These are phyloP conservation scores for Orthosia incerta DNA, from an alignment of 2,888 invertebrate genomes.

Conservation along the genomic window DNA sequence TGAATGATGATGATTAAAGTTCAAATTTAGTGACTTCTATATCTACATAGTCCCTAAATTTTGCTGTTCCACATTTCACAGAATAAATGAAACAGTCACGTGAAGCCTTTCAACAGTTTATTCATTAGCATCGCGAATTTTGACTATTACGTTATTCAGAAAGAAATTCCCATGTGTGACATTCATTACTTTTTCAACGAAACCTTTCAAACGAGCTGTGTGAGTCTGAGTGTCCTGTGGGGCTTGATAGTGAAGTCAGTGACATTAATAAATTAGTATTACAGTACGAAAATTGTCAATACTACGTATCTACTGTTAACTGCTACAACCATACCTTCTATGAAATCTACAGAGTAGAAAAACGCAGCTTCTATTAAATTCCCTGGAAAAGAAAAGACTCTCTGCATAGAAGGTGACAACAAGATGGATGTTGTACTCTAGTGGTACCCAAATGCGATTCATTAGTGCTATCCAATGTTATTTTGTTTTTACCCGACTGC, in stretches of 20 bases:
- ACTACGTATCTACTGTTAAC: neutral
- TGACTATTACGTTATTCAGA: constrained; percentile 30
- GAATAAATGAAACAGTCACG: neutral
- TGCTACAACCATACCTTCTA: neutral
- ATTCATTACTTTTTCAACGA: constrained; percentile 49
- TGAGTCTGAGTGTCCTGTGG: constrained; percentile 16
- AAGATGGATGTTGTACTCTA: too few relatives aligned
- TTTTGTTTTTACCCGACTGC: too few relatives aligned
- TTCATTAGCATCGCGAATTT: constrained; percentile 37
- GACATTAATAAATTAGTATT: constrained; percentile 41
- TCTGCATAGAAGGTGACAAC: neutral
- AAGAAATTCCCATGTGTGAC: constrained; percentile 43
- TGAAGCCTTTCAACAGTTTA: constrained; percentile 1
- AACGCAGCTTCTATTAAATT: neutral
- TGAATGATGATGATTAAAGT: too few relatives aligned
- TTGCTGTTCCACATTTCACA: neutral
- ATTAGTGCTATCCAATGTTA: too few relatives aligned
- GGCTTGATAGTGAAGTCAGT: constrained; percentile 35
- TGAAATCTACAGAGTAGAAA: neutral
- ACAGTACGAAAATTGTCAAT: constrained; percentile 10
- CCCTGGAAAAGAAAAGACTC: neutral
- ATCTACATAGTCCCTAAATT: too few relatives aligned
- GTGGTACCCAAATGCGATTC: too few relatives aligned
- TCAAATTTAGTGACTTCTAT: too few relatives aligned
- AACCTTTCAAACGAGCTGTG: constrained; percentile 48